Conservation (phyloP, 1,140 invertebrate species). For the Trichonephila clavata region DNA sequence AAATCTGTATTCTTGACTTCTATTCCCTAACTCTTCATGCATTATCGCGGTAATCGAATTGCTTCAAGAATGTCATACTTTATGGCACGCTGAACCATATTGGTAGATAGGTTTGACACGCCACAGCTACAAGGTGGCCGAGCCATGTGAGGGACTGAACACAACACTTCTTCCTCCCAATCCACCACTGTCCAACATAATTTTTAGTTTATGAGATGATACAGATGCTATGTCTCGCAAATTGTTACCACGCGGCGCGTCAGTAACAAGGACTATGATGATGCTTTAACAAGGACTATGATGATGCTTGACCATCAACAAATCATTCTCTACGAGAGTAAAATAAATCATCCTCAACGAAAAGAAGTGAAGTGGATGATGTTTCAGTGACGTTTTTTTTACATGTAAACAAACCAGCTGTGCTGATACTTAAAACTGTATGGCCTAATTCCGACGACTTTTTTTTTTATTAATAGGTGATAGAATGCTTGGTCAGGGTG, state of each 20-base stretch:
- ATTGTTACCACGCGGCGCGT: not conserved
- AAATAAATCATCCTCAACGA: not conserved
- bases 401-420: not conserved
- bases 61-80: too few species aligned
- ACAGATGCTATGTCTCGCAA: not conserved
- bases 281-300: not conserved
- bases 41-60: too few species aligned
- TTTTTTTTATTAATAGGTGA: constrained; percentile 12
- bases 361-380: not conserved
- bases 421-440: not conserved
- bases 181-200: not conserved
- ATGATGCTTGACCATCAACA: not conserved
- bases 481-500: not conserved
- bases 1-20: too few species aligned
- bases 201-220: not conserved
- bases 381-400: not conserved
- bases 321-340: not conserved
- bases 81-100: too few species aligned
- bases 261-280: not conserved
- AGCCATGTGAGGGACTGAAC: too few species aligned
- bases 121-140: too few species aligned
- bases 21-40: too few species aligned
- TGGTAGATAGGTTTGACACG: too few species aligned
- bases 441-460: not conserved
- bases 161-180: too few species aligned